A percentile compares a stretch with the other conserved stretches of the same genome.
phyloP scores from a whole-genome alignment of 64 coral and sea anemone species.

The Dendronephthya gigantea region DNA sequence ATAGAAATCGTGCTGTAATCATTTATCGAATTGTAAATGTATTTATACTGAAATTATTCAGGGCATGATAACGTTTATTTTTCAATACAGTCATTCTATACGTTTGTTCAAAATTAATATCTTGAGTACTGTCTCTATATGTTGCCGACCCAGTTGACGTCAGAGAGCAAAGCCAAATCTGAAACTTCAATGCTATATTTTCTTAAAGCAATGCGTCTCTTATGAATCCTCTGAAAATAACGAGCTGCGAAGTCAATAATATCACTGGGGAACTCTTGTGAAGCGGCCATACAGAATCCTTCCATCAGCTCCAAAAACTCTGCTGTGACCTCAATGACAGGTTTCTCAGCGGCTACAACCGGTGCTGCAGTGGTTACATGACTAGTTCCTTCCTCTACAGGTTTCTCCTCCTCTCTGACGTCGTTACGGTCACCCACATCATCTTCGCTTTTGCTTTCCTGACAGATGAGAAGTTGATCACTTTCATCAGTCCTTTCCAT shows the following conservation, averaged over 20 bases:
- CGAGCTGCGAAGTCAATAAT: not conserved
- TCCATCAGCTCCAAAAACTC: constrained; percentile 2
- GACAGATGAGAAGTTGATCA: not conserved
- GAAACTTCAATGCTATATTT: constrained; percentile 12
- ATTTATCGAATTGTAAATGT: not conserved
- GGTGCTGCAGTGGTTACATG: not conserved
- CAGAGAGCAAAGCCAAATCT: not conserved
- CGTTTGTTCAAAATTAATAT: not conserved
- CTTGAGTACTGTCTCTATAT: not conserved
- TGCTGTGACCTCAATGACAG: not conserved
- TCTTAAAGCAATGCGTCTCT: not conserved
- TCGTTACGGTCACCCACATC: not conserved
- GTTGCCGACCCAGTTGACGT: not conserved
- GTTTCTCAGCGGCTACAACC: not conserved
- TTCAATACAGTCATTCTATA: not conserved
- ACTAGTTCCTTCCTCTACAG: not conserved
- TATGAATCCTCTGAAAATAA: not conserved
- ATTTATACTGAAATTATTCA: not conserved
- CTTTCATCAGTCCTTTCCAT: not conserved
- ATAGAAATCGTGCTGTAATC: not conserved
- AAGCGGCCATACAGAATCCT: not conserved
- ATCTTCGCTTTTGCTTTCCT: not conserved
- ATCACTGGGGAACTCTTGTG: constrained; percentile 5
- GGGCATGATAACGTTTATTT: not conserved
- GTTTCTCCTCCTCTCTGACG: not conserved